phyloP scores from a whole-genome alignment of 2,113 vertebrate genomes.

The Microcebus murinus region DNA sequence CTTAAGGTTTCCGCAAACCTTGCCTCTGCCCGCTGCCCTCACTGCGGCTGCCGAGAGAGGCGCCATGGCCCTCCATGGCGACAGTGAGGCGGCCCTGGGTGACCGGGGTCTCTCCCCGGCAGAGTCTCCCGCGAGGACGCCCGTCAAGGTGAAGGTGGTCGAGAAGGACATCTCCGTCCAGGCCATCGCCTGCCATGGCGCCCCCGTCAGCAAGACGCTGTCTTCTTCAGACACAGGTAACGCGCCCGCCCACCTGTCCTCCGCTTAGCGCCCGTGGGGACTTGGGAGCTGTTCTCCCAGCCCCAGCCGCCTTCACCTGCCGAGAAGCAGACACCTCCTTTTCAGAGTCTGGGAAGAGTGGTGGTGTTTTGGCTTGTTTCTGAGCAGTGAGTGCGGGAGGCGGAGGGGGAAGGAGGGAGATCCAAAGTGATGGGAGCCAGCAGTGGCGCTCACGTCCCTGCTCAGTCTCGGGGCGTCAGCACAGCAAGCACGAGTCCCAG shows the following conservation, averaged over 20 bases:
- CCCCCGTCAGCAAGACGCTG: constrained; percentile 93
- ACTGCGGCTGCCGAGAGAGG: accelerated
- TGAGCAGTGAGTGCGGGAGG: too few species aligned
- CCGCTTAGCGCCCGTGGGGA: neutral
- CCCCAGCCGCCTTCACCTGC: accelerated
- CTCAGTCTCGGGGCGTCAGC: neutral
- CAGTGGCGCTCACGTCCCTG: accelerated
- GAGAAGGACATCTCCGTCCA: constrained; percentile 92
- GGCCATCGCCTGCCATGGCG: constrained; percentile 83
- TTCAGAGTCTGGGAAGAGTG: neutral
- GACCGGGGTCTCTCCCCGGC: constrained; percentile 52
- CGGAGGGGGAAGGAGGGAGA: neutral
- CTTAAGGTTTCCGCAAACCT: neutral
- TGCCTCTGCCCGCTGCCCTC: accelerated
- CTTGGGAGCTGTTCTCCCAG: accelerated
- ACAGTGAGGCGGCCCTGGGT: neutral
- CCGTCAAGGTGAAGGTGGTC: constrained; percentile 88
- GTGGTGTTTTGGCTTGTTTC: neutral
- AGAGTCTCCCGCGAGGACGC: constrained; percentile 90
- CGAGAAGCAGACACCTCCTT: neutral
- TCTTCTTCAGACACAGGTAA: constrained; percentile 97
- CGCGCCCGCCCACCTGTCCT: accelerated
- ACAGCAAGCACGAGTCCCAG: accelerated
- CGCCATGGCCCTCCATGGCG: accelerated
- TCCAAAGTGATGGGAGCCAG: too few species aligned